Base-by-base conservation (phyloP, 2,797 vertebrate species). In the Alca torda region DNA sequence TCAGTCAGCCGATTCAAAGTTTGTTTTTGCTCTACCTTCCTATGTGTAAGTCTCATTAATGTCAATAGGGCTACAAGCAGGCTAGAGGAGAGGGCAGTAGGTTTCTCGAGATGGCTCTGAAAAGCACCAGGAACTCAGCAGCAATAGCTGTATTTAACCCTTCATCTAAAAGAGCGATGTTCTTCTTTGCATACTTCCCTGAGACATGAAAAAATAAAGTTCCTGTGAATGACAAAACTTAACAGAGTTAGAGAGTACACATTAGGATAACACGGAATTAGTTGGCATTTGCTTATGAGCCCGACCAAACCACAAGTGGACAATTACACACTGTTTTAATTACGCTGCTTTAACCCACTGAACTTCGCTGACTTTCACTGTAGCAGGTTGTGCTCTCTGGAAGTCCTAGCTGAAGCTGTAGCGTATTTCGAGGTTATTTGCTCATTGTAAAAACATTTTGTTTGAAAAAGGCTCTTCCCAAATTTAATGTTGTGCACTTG, bases 11-110 rank as follows among this genome's bases (percentile, higher is more conserved):
- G 3, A 64, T 93, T 74, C 68, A 33, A 67, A 87, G 54, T 59
- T 18, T 72, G 37, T 68, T 96, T 96, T 90, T 48, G 21, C 31
- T 93, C 46, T 48, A 11, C 5, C 45, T 86, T 91, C 57, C 63
- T 56, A 0, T 48, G 19, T 60, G 30, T 53, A 60, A 77, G 26
- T 63, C 69, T 93, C 72, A 51, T 90, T 87, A 76, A 80, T 48
- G 67, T 82, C 59, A 59, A 6, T 11, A 25, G 51, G 28, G 43
- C 50, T 84, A 39, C 25, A 65, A 73, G 50, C 54, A 43, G 4
- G 2, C 16, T 31, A 28, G 63, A 68, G 79, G 41, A 93, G 72
- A 75, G 39, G 60, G 13, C 48, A 68, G 31, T 39, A 30, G 28
- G 24, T 79, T 93, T 76, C 68, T 70, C 30, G 68, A 83, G 25